Base-by-base conservation (phyloP, 2,113 vertebrate genomes). In the Aphyosemion australe region DNA sequence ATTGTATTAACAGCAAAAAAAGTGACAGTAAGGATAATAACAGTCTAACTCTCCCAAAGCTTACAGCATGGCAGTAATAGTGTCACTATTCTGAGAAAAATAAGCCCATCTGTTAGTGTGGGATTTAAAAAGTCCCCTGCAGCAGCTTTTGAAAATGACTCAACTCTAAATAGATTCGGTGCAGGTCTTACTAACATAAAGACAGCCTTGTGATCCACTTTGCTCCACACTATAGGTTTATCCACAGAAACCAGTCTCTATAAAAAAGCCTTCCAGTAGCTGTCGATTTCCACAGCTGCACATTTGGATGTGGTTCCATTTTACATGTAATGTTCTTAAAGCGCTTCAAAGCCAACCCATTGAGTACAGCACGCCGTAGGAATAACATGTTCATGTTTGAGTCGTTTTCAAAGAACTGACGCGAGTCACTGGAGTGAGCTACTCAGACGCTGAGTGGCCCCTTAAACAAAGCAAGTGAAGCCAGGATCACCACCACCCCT, bases 121-220 rank as follows among this genome's bases (percentile, higher is more conserved):
- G 63, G 77, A 76, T 76, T 83, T 74, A 82, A 42, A 79, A 61
- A 32, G 45, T 56, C 32, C 80, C 70, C 55, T 53, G 55, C 52
- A 77, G 83, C 55, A 61, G 60, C 54, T 75, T 72, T 69, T 63
- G 55, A n/a, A 59, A 81, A 81, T 61, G 73, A 77, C 75, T 82
- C 74, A 50, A 73, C 68, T 69, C 59, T 73, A 82, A 84, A 72
- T 79, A 72, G 61, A 78, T 79, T 83, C 54, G 78, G 63, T 65
- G 56, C 69, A 67, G 70, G 69, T 66, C 76, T 84, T 68, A 21
- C 55, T 41, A 61, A 65, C 80, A 74, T 65, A 82, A 81, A 76
- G 62, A 70, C 58, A 46, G 39, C n/a, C 57, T 58, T 65, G 65
- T 82, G 73, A 88, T 84, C 74, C 72, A 81, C 65, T 76, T 69